These are phyloP conservation scores for Hemichromis elongatus DNA, from an alignment of 2,113 vertebrate species.

Conservation along the genomic window DNA sequence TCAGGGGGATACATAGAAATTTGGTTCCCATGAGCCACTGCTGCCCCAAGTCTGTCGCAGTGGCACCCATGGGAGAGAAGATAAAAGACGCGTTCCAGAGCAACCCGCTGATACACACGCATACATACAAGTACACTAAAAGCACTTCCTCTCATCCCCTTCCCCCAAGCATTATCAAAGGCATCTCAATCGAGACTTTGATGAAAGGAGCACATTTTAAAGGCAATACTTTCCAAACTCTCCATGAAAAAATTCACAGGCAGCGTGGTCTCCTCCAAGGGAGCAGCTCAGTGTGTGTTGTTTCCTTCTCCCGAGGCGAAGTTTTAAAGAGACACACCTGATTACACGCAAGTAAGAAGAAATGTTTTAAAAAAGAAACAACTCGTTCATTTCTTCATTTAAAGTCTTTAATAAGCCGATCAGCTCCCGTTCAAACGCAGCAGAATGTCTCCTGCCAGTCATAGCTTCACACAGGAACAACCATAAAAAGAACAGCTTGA, in stretches of 20 bases:
- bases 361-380: neutral
- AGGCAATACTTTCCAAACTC: conserved; percentile 52
- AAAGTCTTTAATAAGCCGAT: neutral
- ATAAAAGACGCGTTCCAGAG: conserved; percentile 70
- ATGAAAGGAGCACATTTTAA: conserved; percentile 64
- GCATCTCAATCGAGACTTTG: conserved; percentile 66
- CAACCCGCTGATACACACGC: conserved; percentile 33
- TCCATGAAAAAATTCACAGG: conserved; percentile 19
- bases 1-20: conserved; percentile 46
- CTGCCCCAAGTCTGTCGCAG: conserved; percentile 57
- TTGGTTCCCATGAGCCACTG: conserved; percentile 67
- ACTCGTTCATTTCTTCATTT: neutral
- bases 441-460: neutral
- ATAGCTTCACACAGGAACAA: neutral
- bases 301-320: neutral
- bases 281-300: conserved; percentile 28
- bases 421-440: neutral
- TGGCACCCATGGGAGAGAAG: conserved; percentile 73
- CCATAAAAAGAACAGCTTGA: neutral
- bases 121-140: conserved; percentile 23
- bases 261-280: conserved; percentile 7
- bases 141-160: conserved; percentile 50
- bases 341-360: neutral
- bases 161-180: conserved; percentile 66
- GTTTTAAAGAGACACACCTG: neutral